Conservation (phyloP, 2,888 invertebrate genomes). For the Falcaria lacertinaria region DNA sequence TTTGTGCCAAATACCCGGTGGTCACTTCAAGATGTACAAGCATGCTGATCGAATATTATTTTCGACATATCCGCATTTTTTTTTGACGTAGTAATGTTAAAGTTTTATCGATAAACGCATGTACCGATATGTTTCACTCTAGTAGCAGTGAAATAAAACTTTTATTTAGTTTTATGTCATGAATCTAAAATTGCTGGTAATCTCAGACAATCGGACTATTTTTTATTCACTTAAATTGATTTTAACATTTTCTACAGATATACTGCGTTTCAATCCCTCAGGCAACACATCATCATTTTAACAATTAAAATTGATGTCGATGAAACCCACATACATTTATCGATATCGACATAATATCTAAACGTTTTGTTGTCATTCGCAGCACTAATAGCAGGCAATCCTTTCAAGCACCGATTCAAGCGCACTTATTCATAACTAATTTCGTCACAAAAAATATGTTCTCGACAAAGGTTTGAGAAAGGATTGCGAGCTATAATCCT, state of each 20-base stretch:
- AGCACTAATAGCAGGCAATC: slow-evolving; percentile 18
- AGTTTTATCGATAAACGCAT: slow-evolving; percentile 10
- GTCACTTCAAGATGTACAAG: slow-evolving; percentile 59
- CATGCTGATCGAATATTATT: slow-evolving; percentile 36
- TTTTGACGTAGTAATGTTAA: slow-evolving; percentile 35
- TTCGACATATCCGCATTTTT: slow-evolving; percentile 53
- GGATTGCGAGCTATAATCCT: slow-evolving; percentile 64
- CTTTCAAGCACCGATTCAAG: slow-evolving; percentile 36
- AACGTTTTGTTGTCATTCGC: neutral
- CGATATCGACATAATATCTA: slow-evolving; percentile 17
- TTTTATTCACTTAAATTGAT: too few species aligned
- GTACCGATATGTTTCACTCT: too few species aligned
- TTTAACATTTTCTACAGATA: too few species aligned
- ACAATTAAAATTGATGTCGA: neutral
- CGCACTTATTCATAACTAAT: slow-evolving; percentile 71
- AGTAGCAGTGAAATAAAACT: too few species aligned
- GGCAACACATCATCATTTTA: neutral
- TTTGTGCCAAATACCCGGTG: slow-evolving; percentile 57
- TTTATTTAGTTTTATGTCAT: too few species aligned
- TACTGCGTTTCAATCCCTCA: too few species aligned
- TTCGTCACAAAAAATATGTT: slow-evolving; percentile 49
- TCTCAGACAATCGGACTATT: too few species aligned
- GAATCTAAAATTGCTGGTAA: too few species aligned
- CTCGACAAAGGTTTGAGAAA: slow-evolving; percentile 47
- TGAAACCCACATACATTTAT: neutral